A percentile compares a stretch with the other conserved stretches of the same genome.
Evolutionary conservation across 2,113 vertebrate species (phyloP).

Genomic region (Entelurus aequoreus): DNA sequence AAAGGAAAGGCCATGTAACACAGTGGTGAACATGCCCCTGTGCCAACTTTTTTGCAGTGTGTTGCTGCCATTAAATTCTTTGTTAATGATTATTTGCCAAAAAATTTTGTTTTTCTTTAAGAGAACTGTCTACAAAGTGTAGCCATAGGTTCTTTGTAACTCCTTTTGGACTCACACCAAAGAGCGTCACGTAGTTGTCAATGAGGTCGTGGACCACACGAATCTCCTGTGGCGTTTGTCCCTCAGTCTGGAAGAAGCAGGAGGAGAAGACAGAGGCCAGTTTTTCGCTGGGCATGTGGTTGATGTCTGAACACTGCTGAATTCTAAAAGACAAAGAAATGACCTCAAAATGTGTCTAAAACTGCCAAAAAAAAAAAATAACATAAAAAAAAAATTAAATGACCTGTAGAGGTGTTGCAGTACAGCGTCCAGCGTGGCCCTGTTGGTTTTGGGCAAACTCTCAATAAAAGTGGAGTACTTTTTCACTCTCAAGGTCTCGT

Average conservation of each 20-base stretch:
- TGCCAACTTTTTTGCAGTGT: too few species aligned
- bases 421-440: conserved; percentile 83
- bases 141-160: too few species aligned
- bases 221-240: conserved; percentile 83
- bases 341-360: neutral
- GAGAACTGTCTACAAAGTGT: too few species aligned
- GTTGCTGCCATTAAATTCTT: too few species aligned
- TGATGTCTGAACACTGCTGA: conserved; percentile 89
- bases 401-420: conserved; percentile 95
- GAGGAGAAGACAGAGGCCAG: conserved; percentile 86
- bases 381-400: neutral
- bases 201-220: conserved; percentile 87
- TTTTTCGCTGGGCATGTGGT: conserved; percentile 81
- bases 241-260: conserved; percentile 90
- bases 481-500: conserved; percentile 78
- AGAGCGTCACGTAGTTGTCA: conserved; percentile 87
- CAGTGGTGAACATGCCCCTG: too few species aligned
- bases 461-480: conserved; percentile 87
- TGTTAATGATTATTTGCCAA: too few species aligned
- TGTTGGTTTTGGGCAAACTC: conserved; percentile 81
- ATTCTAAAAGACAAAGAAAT: conserved; percentile 70
- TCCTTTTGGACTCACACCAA: conserved; percentile 75
- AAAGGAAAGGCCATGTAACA: too few species aligned
- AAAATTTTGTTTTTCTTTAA: too few species aligned
- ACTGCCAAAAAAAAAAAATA: neutral